Evolutionary conservation across 2,888 invertebrate species (phyloP).

Genomic region (Hypsopygia costalis): DNA sequence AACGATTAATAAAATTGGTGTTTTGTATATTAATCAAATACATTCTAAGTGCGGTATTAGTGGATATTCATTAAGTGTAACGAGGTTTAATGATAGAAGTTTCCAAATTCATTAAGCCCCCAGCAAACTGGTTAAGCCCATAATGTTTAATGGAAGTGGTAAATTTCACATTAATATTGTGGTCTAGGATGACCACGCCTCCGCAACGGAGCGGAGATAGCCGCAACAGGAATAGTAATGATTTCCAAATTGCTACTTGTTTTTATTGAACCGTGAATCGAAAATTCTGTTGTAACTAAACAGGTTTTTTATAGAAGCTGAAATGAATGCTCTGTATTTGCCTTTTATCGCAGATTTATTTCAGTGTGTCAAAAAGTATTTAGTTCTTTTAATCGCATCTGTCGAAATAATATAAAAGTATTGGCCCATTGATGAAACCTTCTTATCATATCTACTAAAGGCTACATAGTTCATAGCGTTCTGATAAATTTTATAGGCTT

Average conservation of each 20-base stretch:
- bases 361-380: too few relatives aligned
- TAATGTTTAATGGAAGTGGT: constrained; percentile 57
- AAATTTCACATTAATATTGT: constrained; percentile 62
- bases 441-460: too few relatives aligned
- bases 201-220: constrained; percentile 20
- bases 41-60: constrained; percentile 24
- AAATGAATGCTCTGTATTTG: too few relatives aligned
- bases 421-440: too few relatives aligned
- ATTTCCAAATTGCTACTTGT: constrained; percentile 24
- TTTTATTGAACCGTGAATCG: neutral
- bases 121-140: constrained; percentile 54
- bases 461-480: too few relatives aligned
- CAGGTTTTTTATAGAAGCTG: too few relatives aligned
- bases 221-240: constrained; percentile 29
- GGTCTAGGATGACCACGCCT: constrained; percentile 45
- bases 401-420: too few relatives aligned
- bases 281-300: too few relatives aligned
- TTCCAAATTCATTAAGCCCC: constrained; percentile 59
- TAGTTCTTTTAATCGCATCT: too few relatives aligned
- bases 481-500: too few relatives aligned
- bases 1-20: neutral
- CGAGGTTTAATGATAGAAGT: constrained; percentile 61
- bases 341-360: too few relatives aligned
- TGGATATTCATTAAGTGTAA: constrained; percentile 56
- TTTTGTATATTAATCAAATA: constrained; percentile 12